These are phyloP conservation scores for Sitobion miscanthi DNA, from an alignment of 1,140 invertebrate genomes.

Conservation along the genomic window DNA sequence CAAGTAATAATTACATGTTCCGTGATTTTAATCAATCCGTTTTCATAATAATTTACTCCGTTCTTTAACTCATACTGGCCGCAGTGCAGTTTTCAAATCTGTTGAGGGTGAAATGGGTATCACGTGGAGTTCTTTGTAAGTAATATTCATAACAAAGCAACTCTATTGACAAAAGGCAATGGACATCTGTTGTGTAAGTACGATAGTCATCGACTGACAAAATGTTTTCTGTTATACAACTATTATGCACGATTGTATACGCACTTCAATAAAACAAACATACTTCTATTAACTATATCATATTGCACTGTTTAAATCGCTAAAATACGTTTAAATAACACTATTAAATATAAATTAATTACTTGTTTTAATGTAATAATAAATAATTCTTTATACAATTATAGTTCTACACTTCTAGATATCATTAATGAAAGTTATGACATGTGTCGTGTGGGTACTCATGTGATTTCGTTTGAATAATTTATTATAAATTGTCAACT, in stretches of 20 bases:
- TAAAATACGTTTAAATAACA: neutral
- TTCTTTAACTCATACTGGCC: neutral
- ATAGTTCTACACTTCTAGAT: too few relatives aligned
- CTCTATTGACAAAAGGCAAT: neutral
- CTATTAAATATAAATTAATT: neutral
- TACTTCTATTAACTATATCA: neutral
- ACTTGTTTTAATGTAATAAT: too few relatives aligned
- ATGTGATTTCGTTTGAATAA: neutral
- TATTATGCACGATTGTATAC: neutral
- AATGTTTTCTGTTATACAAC: neutral
- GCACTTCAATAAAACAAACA: neutral
- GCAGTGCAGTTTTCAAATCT: conserved; percentile 34
- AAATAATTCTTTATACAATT: too few relatives aligned
- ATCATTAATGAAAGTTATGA: too few relatives aligned
- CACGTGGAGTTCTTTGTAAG: conserved; percentile 37
- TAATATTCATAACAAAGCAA: conserved; percentile 13
- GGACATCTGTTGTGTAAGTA: conserved; percentile 44
- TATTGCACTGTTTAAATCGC: neutral
- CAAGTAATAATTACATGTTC: conserved; percentile 47
- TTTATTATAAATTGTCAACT: neutral
- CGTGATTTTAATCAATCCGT: conserved; percentile 47
- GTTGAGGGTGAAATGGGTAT: neutral
- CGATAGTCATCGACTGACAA: conserved; percentile 32
- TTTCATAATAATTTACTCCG: conserved; percentile 34
- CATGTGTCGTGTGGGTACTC: too few relatives aligned